These are phyloP conservation scores for Pseudochirops corinnae DNA, from an alignment of 2,797 vertebrate species.

Conservation along the genomic window DNA sequence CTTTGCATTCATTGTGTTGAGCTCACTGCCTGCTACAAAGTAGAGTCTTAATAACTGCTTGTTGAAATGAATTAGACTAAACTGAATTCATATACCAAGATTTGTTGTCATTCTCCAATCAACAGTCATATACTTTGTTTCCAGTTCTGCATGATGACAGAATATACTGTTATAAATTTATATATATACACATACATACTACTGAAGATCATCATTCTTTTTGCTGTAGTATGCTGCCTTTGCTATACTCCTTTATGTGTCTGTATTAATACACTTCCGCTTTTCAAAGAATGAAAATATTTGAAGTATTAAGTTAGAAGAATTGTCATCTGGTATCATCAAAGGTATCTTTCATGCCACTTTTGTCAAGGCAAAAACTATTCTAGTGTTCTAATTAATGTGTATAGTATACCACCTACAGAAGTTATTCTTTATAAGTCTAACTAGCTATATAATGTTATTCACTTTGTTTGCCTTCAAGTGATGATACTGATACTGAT, in stretches of 20 bases:
- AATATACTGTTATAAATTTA: background rate
- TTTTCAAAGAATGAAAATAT: background rate
- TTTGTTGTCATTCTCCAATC: background rate
- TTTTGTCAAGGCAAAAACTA: background rate
- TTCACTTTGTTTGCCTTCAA: background rate
- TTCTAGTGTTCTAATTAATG: background rate
- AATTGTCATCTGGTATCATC: background rate
- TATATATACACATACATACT: background rate
- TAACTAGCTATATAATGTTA: background rate
- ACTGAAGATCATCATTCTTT: background rate
- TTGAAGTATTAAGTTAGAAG: background rate
- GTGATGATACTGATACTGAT: background rate
- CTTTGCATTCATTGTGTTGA: background rate
- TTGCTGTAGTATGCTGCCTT: background rate
- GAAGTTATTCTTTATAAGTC: background rate
- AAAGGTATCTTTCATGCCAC: background rate
- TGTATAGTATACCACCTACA: background rate
- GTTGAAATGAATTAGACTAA: background rate
- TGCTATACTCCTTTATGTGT: background rate
- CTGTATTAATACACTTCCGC: background rate
- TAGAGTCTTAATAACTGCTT: background rate
- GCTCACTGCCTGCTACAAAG: background rate
- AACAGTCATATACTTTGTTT: background rate
- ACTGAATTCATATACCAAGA: background rate
- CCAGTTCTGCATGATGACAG: background rate